A percentile compares a stretch with the other conserved stretches of the same genome.
Conservation (phyloP, 2,888 invertebrate species). For the Erebia ligea region DNA sequence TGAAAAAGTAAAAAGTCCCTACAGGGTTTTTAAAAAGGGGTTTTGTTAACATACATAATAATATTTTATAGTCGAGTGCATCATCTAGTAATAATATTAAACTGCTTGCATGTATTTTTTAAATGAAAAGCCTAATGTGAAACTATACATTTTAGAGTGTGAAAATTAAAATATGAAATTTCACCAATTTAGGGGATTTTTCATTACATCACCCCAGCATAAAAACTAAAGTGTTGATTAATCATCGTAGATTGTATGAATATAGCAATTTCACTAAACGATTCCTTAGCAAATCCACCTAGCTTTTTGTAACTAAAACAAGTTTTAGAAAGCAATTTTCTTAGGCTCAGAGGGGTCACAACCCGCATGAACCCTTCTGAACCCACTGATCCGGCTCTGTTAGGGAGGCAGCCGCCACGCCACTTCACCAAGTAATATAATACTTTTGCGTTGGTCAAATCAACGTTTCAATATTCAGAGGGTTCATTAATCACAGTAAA, state of each 20-base stretch:
- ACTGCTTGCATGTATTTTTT: too few species aligned
- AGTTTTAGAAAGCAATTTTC: constrained; percentile 19
- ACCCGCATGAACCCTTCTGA: constrained; percentile 11
- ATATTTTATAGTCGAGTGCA: too few species aligned
- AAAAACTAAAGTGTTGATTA: neutral
- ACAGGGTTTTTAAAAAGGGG: too few species aligned
- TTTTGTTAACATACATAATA: too few species aligned
- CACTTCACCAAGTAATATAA: constrained; percentile 71
- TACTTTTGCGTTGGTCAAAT: constrained; percentile 74
- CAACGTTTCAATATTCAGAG: constrained; percentile 80
- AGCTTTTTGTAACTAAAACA: constrained; percentile 17
- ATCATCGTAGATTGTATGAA: neutral
- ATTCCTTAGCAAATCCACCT: neutral
- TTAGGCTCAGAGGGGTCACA: constrained; percentile 20
- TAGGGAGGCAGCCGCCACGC: constrained; percentile 46
- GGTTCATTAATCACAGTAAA: constrained; percentile 80
- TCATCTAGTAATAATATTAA: too few species aligned
- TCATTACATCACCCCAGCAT: neutral
- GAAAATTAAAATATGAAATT: too few species aligned
- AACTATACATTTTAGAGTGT: too few species aligned
- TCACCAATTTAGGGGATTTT: too few species aligned
- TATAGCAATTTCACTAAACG: constrained; percentile 1
- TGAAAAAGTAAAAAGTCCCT: too few species aligned
- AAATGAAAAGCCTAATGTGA: too few species aligned
- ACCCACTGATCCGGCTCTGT: constrained; percentile 20